A percentile compares a stretch with the other conserved stretches of the same genome.
Conservation (phyloP, 1,140 invertebrate species). For the Temnothorax curvispinosus region DNA sequence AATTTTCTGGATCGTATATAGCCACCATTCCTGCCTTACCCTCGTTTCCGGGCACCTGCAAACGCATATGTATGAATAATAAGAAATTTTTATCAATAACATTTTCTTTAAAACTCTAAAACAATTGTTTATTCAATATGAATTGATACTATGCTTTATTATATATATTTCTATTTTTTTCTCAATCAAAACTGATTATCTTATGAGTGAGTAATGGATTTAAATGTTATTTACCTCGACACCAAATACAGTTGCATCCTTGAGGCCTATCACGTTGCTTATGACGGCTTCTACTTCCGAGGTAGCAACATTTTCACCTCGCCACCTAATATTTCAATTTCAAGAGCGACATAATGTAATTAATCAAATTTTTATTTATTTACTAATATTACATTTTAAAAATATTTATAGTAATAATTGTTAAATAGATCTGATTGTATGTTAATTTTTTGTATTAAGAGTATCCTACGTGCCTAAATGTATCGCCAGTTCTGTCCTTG, state of each 20-base stretch:
- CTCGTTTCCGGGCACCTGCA: conserved; percentile 92
- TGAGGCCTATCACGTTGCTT: conserved; percentile 91
- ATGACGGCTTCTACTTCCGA: conserved; percentile 98
- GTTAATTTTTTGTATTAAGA: background rate
- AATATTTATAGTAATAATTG: background rate
- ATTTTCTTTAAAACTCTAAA: background rate
- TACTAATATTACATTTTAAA: background rate
- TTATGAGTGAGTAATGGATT: background rate
- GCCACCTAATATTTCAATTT: conserved; percentile 89
- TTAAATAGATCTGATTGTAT: background rate
- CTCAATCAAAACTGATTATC: background rate
- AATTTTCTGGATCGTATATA: conserved; percentile 91
- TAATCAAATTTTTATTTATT: background rate
- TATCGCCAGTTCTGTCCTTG: conserved; percentile 98
- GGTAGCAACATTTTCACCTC: conserved; percentile 98
- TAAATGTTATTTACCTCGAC: conserved; percentile 89
- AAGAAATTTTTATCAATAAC: background rate
- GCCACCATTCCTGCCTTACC: conserved; percentile 98
- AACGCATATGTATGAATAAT: background rate
- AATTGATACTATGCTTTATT: background rate
- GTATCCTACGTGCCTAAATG: conserved; percentile 89
- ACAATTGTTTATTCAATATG: background rate
- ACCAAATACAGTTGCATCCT: conserved; percentile 93
- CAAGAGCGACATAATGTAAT: background rate
- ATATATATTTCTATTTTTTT: background rate